phyloP scores from a whole-genome alignment of 2,888 invertebrate species.

The Zygaena filipendulae region DNA sequence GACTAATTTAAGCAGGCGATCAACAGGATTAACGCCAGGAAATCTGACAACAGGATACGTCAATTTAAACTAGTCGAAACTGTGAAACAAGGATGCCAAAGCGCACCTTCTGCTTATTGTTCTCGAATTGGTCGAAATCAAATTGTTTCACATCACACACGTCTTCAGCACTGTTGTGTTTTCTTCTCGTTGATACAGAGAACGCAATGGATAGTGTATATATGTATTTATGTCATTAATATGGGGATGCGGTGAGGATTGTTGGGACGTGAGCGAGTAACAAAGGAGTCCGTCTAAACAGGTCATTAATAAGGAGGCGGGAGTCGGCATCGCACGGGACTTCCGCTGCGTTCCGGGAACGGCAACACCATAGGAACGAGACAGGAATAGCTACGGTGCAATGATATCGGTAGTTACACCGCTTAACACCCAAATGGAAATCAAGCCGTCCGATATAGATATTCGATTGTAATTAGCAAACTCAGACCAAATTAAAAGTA shows the following conservation, averaged over 20 bases:
- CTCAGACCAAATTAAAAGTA: too few relatives aligned
- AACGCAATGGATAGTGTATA: constrained; percentile 22
- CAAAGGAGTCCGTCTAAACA: constrained; percentile 64
- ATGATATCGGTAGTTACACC: too few relatives aligned
- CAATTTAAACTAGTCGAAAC: constrained; percentile 57
- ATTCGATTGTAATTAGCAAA: constrained; percentile 10
- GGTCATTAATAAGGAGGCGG: constrained; percentile 65
- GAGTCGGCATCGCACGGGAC: constrained; percentile 48
- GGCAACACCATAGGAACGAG: constrained; percentile 50
- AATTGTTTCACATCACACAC: too few relatives aligned
- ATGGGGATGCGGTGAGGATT: too few relatives aligned
- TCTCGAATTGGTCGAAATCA: too few relatives aligned
- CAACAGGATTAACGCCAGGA: constrained; percentile 50
- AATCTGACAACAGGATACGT: constrained; percentile 62
- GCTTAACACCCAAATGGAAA: constrained; percentile 37
- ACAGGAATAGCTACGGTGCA: constrained; percentile 54
- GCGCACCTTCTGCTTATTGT: constrained; percentile 32
- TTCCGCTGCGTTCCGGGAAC: constrained; percentile 62
- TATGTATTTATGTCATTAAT: constrained; percentile 20
- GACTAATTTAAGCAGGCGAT: constrained; percentile 45
- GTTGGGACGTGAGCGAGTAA: constrained; percentile 58
- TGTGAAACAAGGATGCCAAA: constrained; percentile 35
- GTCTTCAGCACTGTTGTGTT: too few relatives aligned
- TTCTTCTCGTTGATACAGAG: constrained; percentile 20
- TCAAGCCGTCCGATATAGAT: too few relatives aligned